phyloP scores from a whole-genome alignment of 2,113 vertebrate species.

The Callipepla squamata region DNA sequence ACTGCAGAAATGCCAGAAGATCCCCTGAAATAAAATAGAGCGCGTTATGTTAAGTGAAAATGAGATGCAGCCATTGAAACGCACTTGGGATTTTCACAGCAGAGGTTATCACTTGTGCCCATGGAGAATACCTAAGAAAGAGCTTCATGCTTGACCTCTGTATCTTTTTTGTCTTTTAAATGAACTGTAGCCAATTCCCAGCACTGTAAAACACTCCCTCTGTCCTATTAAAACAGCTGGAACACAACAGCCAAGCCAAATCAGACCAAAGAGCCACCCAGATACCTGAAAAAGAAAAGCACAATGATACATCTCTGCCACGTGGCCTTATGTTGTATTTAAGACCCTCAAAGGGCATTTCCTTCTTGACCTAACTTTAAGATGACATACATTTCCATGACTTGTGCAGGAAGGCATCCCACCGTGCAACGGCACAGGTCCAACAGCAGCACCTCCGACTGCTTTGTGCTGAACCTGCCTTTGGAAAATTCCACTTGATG shows the following conservation, averaged over 20 bases:
- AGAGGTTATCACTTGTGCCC: background rate
- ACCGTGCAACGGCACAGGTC: fast-evolving
- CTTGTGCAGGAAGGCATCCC: background rate
- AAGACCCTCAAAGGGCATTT: background rate
- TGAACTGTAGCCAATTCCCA: background rate
- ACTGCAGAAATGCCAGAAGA: background rate
- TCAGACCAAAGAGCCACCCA: background rate
- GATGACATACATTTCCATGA: fast-evolving
- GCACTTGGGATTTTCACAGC: background rate
- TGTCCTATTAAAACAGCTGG: background rate
- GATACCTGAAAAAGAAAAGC: background rate
- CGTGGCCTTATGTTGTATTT: background rate
- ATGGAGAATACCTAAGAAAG: background rate
- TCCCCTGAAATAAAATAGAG: background rate
- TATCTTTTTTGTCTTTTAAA: background rate
- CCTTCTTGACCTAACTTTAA: background rate
- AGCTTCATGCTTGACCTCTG: background rate
- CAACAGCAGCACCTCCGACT: background rate
- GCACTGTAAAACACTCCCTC: background rate
- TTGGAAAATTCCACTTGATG: background rate
- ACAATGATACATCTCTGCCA: background rate
- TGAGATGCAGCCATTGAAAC: background rate
- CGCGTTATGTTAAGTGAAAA: background rate
- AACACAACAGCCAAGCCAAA: background rate
- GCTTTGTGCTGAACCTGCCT: background rate